Percentiles rank a stretch among this genome's conserved stretches.
Conservation (phyloP, 2,113 vertebrate species). For the Halichoeres trimaculatus region DNA sequence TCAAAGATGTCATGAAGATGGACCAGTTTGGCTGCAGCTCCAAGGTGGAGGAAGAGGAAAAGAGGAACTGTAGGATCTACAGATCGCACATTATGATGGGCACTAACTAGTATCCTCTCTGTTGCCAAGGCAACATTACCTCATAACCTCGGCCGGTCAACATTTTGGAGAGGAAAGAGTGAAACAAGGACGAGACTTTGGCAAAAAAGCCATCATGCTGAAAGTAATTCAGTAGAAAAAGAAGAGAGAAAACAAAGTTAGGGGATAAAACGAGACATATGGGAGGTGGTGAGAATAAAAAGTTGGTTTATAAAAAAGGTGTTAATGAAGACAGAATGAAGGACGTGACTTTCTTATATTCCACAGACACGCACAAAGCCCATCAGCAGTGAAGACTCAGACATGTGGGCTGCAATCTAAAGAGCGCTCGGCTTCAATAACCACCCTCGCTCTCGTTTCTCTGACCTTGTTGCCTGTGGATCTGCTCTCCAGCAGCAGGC, state of each 20-base stretch:
- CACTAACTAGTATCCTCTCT: slow-evolving; percentile 38
- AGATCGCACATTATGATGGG: slow-evolving; percentile 16
- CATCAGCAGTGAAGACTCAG: neutral
- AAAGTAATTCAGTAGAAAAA: slow-evolving; percentile 67
- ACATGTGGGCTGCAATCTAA: neutral
- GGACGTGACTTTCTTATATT: slow-evolving; percentile 3
- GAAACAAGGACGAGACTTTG: slow-evolving; percentile 86
- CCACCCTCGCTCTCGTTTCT: neutral
- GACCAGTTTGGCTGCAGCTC: slow-evolving; percentile 40
- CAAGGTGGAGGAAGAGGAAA: slow-evolving; percentile 2
- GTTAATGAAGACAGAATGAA: slow-evolving; percentile 35
- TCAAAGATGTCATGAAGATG: slow-evolving; percentile 34
- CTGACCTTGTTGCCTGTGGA: slow-evolving; percentile 84
- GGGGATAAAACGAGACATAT: slow-evolving; percentile 46
- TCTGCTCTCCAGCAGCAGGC: slow-evolving; percentile 91
- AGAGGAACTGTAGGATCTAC: slow-evolving; percentile 44
- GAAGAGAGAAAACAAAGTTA: slow-evolving; percentile 67
- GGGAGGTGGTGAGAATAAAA: slow-evolving; percentile 25
- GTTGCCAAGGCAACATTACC: slow-evolving; percentile 82
- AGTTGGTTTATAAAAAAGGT: slow-evolving; percentile 25
- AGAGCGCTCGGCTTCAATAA: neutral
- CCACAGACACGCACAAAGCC: neutral
- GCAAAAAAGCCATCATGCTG: slow-evolving; percentile 87
- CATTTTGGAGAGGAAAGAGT: slow-evolving; percentile 83
- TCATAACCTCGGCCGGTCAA: slow-evolving; percentile 78